Base-by-base conservation (phyloP, 2,113 vertebrate species). In the Mobula hypostoma region DNA sequence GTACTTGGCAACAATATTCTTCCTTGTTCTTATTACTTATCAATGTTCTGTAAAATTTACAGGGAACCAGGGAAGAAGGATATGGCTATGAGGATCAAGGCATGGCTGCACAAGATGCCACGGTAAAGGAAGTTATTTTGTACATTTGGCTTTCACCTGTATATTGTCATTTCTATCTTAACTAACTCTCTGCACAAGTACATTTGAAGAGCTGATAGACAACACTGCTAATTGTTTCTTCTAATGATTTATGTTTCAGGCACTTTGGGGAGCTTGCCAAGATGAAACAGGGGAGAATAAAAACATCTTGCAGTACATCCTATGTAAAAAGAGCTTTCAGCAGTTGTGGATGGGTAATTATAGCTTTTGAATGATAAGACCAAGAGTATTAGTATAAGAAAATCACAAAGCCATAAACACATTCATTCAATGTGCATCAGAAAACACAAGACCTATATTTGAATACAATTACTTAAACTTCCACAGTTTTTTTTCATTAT, bases 181-280 rank as follows among this genome's bases (percentile, higher is more conserved):
- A 58, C 7, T 61, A 87, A 92, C 21, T 27, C 70, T 5, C 56
- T 93, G 40, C 63, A 32, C 85, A 68, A 68, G 8, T n/a, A 14
- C 14, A 17, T 66, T 66, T 68, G 61, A 66, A 90, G 61, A 90
- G 5, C 8, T 76, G 72, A 93, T 74, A 93, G 36, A 56, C 36
- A 76, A 76, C 36, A 36, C 17, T 56, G 14, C 12, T 27, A 93
- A 93, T 93, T 48, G 5, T 48, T 29, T 93, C 40, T 74, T 93
- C 48, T 29, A 93, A 93, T 36, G 3, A 74, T 74, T 94, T 77
- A 21, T 94, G 0, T 94, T 94, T 36, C 95, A 97, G 97, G 95
- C 96, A 94, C 95, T 97, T 1, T 97, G 97, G 97, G 97, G 98
- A 95, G 96, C 96, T 24, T 97, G 97, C 91, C 97, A 97, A 95